Percentiles rank a stretch among this genome's conserved stretches.
Conservation (phyloP, 2,888 invertebrate species). For the Nomada ferruginata region DNA sequence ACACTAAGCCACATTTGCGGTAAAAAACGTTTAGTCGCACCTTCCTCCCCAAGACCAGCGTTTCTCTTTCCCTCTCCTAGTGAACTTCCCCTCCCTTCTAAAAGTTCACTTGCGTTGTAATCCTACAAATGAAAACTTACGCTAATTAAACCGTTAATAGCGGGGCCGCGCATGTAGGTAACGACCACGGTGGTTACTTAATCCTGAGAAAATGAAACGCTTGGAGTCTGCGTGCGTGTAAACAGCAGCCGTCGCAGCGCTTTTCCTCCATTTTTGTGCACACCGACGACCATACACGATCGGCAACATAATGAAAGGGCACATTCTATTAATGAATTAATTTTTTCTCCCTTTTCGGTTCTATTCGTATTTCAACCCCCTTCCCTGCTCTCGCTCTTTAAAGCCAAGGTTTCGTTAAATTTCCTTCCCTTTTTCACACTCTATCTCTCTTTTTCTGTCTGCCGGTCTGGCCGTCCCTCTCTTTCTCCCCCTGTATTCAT, state of each 20-base stretch:
- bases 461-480: neutral
- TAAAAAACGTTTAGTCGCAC: conserved; percentile 70
- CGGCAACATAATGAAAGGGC: conserved; percentile 33
- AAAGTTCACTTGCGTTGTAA: conserved; percentile 70
- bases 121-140: conserved; percentile 83
- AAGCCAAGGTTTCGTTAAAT: conserved; percentile 40
- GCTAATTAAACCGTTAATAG: conserved; percentile 84
- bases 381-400: conserved; percentile 10
- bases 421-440: neutral
- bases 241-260: conserved; percentile 54
- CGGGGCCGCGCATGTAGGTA: conserved; percentile 79
- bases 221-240: conserved; percentile 73
- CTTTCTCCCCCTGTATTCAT: neutral
- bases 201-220: conserved; percentile 82
- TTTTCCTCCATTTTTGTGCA: neutral
- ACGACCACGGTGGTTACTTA: conserved; percentile 80
- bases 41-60: conserved; percentile 9
- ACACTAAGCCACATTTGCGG: conserved; percentile 75
- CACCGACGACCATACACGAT: conserved; percentile 21
- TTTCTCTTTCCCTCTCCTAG: conserved; percentile 46
- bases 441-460: neutral
- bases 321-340: conserved; percentile 55
- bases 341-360: conserved; percentile 32
- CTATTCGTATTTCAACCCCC: conserved; percentile 35
- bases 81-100: conserved; percentile 12